Percentiles rank a stretch among this genome's conserved stretches.
These are phyloP conservation scores for Tubulanus polymorphus DNA, from an alignment of 2,888 invertebrate species.

Conservation along the genomic window DNA sequence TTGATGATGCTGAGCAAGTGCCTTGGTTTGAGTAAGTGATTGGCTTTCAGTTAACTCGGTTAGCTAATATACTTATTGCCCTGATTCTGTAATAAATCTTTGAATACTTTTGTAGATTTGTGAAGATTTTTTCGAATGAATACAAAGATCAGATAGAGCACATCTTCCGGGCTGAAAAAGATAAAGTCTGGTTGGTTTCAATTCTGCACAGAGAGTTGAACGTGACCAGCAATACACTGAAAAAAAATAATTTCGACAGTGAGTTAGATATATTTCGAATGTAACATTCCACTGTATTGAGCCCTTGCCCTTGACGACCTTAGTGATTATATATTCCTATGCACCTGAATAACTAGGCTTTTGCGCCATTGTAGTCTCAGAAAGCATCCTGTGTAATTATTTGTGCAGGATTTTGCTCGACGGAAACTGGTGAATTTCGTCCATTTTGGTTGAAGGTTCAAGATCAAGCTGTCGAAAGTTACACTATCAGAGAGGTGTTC, in stretches of 20 bases:
- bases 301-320: no score
- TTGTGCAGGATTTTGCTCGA: constrained; percentile 30
- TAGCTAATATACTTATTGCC: not conserved
- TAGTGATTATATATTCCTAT: not conserved
- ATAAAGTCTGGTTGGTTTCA: constrained; percentile 28
- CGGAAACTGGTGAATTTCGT: constrained; percentile 23
- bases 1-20: constrained; percentile 15
- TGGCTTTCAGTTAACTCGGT: not conserved
- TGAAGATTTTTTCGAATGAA: constrained; percentile 18
- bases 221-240: constrained; percentile 12
- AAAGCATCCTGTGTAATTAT: no score
- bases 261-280: not conserved
- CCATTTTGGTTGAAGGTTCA: constrained; percentile 32
- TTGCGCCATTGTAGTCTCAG: not conserved
- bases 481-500: constrained; percentile 40
- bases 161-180: constrained; percentile 21
- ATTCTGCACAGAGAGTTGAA: constrained; percentile 33
- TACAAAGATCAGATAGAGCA: constrained; percentile 21
- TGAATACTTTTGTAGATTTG: constrained; percentile 24
- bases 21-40: constrained; percentile 21
- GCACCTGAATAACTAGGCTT: not conserved
- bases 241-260: not conserved
- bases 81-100: not conserved
- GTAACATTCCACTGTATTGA: no score
- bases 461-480: constrained; percentile 34